A percentile compares a stretch with the other conserved stretches of the same genome.
Conservation (phyloP, 2,113 vertebrate genomes). For the Climacteris rufus region DNA sequence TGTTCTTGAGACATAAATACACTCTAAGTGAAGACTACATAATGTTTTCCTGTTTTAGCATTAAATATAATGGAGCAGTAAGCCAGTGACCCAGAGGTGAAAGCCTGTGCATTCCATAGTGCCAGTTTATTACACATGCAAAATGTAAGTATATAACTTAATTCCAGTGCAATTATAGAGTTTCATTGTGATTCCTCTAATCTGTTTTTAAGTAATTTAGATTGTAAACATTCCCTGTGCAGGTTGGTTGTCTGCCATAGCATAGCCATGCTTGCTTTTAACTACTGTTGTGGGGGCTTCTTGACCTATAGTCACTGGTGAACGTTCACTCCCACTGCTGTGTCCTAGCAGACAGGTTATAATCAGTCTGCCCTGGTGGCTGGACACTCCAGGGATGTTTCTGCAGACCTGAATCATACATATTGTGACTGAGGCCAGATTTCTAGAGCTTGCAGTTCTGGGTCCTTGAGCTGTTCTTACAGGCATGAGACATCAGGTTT, state of each 20-base stretch:
- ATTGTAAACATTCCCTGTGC: neutral
- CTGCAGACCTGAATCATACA: accelerated
- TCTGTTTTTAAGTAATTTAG: neutral
- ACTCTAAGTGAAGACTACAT: neutral
- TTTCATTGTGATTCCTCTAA: neutral
- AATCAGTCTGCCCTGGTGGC: neutral
- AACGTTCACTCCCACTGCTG: neutral
- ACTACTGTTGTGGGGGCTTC: neutral
- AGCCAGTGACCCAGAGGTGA: conserved; percentile 25
- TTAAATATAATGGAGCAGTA: conserved; percentile 24
- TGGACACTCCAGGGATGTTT: neutral
- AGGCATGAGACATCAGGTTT: neutral
- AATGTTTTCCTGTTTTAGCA: conserved; percentile 22
- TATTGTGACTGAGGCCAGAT: neutral
- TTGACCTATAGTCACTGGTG: neutral
- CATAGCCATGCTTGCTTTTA: neutral
- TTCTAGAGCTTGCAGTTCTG: neutral
- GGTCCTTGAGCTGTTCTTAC: neutral
- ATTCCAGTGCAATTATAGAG: neutral
- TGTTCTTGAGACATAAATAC: neutral
- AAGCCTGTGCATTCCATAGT: neutral
- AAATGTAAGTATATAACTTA: conserved; percentile 11
- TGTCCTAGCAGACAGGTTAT: neutral
- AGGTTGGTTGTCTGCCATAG: neutral
- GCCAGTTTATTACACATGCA: neutral